Evolutionary conservation across 2,113 vertebrate species (phyloP), one percentile per base, ranked within the genome.

Genomic region (Cariama cristata): DNA sequence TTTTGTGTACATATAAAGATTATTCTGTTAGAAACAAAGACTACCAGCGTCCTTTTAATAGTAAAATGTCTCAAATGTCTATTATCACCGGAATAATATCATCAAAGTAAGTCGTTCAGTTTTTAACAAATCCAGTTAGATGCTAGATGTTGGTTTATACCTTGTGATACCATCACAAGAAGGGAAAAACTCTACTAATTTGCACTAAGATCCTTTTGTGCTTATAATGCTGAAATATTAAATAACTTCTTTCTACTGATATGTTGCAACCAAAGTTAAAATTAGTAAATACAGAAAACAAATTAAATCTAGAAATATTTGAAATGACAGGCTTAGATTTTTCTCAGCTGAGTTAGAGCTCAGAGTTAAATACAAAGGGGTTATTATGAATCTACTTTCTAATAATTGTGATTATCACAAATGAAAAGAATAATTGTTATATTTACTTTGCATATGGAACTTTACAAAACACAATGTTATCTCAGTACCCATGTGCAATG

Each of bases 331-430:
- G 13, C 60, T 87, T 28, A 69, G 45, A 79, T 85, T 89, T 85
- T 91, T 15, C 20, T 89, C 93, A 79, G n/a, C 60, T 63, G 56
- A 27, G 11, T 52, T 81, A 32, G 22, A 81, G 26, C 62, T 96
- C 79, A 79, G 52, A 75, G 28, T 85, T 85, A 83, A 91, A 95
- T 86, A 91, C 42, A 82, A 82, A 86, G n/a, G 21, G 11, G 20
- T 72, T 94, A 72, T 95, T 96, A 84, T 68, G 27, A 53, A 90
- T 95, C 44, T 86, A 58, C 85, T 76, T 86, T 30, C 50, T 95
- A 94, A 96, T 94, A 90, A 66, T 79, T 86, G 45, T 88, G 77
- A 85, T 95, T 96, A 93, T 77, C 67, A 52, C 9, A 79, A 89
- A 62, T 88, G 32, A 90, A 92, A 81, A 81, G 68, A 79, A 26